Percentiles rank a stretch among this genome's conserved stretches.
These are phyloP conservation scores for Numenius arquata DNA, from an alignment of 2,113 vertebrate genomes.

Conservation along the genomic window DNA sequence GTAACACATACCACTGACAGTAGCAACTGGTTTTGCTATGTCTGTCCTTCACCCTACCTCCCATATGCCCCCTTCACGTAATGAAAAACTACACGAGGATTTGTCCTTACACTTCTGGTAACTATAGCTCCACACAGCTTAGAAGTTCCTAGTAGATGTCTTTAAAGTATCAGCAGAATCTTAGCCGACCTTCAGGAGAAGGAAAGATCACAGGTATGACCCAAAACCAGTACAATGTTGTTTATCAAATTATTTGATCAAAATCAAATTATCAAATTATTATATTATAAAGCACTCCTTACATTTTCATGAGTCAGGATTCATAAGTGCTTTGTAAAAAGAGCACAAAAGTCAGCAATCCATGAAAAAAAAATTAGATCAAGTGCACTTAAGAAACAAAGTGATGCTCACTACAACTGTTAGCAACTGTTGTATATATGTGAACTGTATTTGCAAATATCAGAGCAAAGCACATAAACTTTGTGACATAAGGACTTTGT, in stretches of 20 bases:
- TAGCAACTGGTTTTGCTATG: accelerated
- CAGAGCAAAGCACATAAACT: background rate
- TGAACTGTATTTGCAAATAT: background rate
- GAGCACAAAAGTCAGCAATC: background rate
- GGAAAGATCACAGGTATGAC: background rate
- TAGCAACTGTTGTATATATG: background rate
- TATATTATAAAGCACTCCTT: background rate
- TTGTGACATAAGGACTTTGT: background rate
- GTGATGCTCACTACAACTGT: background rate
- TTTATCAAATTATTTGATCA: no score
- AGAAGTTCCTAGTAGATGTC: background rate
- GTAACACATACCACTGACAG: background rate
- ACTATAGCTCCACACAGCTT: background rate
- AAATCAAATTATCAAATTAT: no score
- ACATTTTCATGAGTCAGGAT: background rate
- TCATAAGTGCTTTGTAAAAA: background rate
- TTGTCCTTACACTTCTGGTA: background rate
- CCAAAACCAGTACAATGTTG: background rate
- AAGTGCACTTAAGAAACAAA: background rate
- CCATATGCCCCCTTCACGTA: background rate
- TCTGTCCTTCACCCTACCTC: background rate
- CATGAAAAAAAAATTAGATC: background rate
- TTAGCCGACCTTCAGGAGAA: background rate
- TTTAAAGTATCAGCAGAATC: background rate
- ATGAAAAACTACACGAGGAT: background rate